Evolutionary conservation across 2,888 invertebrate species (phyloP), one percentile per base, ranked within the genome.

Genomic region (Malthinus seriepunctatus): DNA sequence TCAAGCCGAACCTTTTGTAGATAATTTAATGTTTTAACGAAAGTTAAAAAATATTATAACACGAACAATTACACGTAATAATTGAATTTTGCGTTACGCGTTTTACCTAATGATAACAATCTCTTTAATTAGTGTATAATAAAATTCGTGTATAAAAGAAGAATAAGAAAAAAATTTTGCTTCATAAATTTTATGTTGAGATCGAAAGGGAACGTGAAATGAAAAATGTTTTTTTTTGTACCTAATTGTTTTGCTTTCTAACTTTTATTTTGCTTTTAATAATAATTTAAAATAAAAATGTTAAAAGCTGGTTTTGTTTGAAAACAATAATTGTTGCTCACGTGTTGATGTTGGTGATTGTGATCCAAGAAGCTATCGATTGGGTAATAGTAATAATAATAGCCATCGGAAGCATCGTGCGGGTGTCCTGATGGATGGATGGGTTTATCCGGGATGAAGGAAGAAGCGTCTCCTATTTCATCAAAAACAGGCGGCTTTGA

Each of bases 381-480:
- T 0, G 83, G 83, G 64, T 82, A 83, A 69, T 81, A 83, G 68
- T 83, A 82, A 67, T 83, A 84, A 65, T 80, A 80, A 69, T 81
- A 81, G 62, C 81, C 79, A 23, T 73, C 71, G 10, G 58, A 31
- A 12, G 51, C 33, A 12, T 38, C 10, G 8, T 61, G 38, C 3
- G 46, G 14, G 44, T 46, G 38, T 23, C 5, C 23, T 12, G 62
- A 14, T 31, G 55, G 59, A 2, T 55, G 51, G 4, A 52, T 15
- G 4, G 57, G 51, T 31, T 63, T 62, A 39, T 55, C 49, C 3
- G 45, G 38, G 11, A 31, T 10, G 57, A 55, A 10, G 32, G 45
- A 5, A 11, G 49, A 9, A 8, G 49, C 50, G 14, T 71, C 70
- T 48, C 70, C 71, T 10, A 79, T 56, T 63, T 78, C 76, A 59